A percentile compares a stretch with the other conserved stretches of the same genome.
These are phyloP conservation scores for Ylistrum balloti DNA, from an alignment of 1,140 invertebrate species.

Conservation along the genomic window DNA sequence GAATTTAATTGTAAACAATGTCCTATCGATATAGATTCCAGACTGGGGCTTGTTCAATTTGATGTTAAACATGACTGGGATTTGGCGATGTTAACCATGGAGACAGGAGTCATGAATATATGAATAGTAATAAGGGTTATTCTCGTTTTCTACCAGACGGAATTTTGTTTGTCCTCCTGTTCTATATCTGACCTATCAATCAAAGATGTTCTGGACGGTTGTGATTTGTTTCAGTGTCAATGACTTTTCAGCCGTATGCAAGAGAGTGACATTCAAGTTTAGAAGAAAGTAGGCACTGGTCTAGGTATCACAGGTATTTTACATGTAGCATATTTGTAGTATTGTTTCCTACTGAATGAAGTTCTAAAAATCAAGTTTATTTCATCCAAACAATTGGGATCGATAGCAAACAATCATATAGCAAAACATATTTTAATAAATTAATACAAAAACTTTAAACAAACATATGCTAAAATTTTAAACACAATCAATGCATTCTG, in stretches of 20 bases:
- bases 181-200: conserved; percentile 11
- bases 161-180: conserved; percentile 5
- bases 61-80: conserved; percentile 18
- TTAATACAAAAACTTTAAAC: no score
- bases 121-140: conserved; percentile 25
- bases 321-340: no score
- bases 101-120: conserved; percentile 38
- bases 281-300: no score
- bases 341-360: no score
- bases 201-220: neutral
- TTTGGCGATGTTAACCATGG: neutral
- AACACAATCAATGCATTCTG: no score
- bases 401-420: no score
- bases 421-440: no score
- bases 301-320: no score
- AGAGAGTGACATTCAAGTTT: no score
- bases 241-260: neutral
- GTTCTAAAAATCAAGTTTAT: no score
- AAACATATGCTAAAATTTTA: no score
- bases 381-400: no score
- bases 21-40: neutral
- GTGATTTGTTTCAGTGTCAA: neutral
- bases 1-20: conserved; percentile 20
- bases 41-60: neutral
- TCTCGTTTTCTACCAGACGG: neutral